Conservation (phyloP, 2,888 invertebrate species). For the Chromoteleia sp. region DNA sequence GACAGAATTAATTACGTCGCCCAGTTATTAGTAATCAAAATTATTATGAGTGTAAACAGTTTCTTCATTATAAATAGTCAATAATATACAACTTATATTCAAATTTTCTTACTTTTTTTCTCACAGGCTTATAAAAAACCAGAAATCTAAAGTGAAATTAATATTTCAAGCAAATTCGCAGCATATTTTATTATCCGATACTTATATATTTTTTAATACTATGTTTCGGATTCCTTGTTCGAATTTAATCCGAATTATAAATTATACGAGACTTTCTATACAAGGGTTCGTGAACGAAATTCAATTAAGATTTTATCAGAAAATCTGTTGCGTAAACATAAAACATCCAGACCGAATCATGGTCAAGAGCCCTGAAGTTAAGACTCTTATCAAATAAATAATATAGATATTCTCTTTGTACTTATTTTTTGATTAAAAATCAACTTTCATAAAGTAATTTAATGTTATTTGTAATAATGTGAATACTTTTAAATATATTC, state of each 20-base stretch:
- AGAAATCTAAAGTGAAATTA: too few species aligned
- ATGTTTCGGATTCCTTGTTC: background rate
- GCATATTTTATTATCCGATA: too few species aligned
- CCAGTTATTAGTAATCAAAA: too few species aligned
- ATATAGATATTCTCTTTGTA: background rate
- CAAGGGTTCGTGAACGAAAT: slow-evolving; percentile 1
- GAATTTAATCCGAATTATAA: slow-evolving; percentile 11
- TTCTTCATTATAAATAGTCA: too few species aligned
- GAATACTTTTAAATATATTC: background rate
- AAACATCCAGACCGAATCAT: slow-evolving; percentile 24
- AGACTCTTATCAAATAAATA: slow-evolving; percentile 17
- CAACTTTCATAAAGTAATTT: background rate
- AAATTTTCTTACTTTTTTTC: too few species aligned
- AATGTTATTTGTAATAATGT: background rate
- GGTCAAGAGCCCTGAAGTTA: background rate
- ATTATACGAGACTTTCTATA: slow-evolving; percentile 6
- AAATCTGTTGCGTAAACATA: slow-evolving; percentile 35
- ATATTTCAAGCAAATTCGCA: too few species aligned
- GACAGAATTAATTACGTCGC: too few species aligned
- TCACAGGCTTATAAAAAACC: too few species aligned
- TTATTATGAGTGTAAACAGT: too few species aligned
- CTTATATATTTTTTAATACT: too few species aligned
- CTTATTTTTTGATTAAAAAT: slow-evolving; percentile 3
- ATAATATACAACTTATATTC: too few species aligned
- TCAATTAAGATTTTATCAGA: slow-evolving; percentile 38